These are phyloP conservation scores for Cricetomys ansorgei DNA, from an alignment of 2,113 vertebrate species.

Conservation along the genomic window DNA sequence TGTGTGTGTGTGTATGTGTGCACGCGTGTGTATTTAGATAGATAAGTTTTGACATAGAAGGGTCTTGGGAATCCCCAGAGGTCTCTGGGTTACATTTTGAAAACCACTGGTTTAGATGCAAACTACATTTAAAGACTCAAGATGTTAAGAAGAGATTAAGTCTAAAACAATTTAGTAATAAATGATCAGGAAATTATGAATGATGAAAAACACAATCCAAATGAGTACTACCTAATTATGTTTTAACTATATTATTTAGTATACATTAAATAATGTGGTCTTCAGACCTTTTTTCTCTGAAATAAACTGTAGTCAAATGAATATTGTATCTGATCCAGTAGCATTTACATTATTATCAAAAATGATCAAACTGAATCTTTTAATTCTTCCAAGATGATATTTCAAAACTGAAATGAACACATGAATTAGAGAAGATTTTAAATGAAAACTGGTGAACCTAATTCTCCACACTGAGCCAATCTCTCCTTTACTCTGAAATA, in stretches of 20 bases:
- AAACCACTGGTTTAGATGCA: conserved; percentile 46
- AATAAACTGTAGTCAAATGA: conserved; percentile 39
- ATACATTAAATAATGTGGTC: background rate
- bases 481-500: conserved; percentile 19
- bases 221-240: conserved; percentile 13
- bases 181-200: conserved; percentile 41
- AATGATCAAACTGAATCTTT: conserved; percentile 39
- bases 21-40: too few species aligned
- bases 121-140: conserved; percentile 32
- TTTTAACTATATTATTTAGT: conserved; percentile 31
- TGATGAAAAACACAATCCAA: conserved; percentile 44
- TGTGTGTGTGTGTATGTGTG: too few species aligned
- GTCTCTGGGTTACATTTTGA: conserved; percentile 11
- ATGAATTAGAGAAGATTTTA: conserved; percentile 8
- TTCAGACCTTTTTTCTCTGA: background rate
- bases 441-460: conserved; percentile 52
- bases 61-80: background rate
- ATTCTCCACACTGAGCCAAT: background rate
- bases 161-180: conserved; percentile 42
- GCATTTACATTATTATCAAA: background rate
- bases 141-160: conserved; percentile 20
- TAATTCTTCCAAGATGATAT: conserved; percentile 20
- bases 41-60: conserved; percentile 26
- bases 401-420: conserved; percentile 46
- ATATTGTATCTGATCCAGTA: background rate